Base-by-base conservation (phyloP, 1,140 invertebrate genomes). In the Drosophila nebulosa region DNA sequence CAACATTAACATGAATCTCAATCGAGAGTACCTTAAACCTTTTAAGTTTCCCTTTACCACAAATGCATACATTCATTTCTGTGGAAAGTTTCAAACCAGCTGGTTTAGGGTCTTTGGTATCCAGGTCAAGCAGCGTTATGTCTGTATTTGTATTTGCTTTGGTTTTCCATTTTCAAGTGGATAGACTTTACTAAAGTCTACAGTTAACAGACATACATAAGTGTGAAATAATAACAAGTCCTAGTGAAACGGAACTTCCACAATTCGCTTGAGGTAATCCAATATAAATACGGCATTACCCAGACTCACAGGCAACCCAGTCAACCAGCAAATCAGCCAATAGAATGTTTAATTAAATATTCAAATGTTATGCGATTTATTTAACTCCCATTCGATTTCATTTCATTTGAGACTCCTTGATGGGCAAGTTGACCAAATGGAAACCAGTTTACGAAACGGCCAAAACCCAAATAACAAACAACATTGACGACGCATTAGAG, bases 321-420 rank as follows among this genome's bases (percentile, higher is more conserved):
- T 12, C 30, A 32, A 10, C 30, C 30, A 32, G 30, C 10, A 10
- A 32, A 10, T 12, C 39, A 46, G 69, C 78, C 58, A 70, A 63
- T 55, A 30, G 62, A 26, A 39, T 30, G 56, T 52, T 61, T 63
- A 35, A 74, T 76, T 70, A 74, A 74, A 73, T 70, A 74, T 75
- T 88, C 73, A 80, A 88, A 81, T 83, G 59, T 58, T 69, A 81
- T 75, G 64, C 74, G 60, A 39, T 42, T 80, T 85, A 80, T 69
- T 86, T 70, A 73, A 75, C 64, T 53, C 62, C 66, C 81, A 86
- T 85, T 85, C 74, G 81, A 85, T 74, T 81, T 86, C 77, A 65
- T 85, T 83, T 56, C 36, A 65, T 61, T 53, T 65, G 68, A 88
- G 71, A 88, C 79, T 86, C 83, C 83, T 86, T 86, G 83, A 83